Percentiles rank a stretch among this genome's conserved stretches.
These are phyloP conservation scores for Hydrolagus affinis DNA, from an alignment of 2,113 vertebrate genomes.

Conservation along the genomic window DNA sequence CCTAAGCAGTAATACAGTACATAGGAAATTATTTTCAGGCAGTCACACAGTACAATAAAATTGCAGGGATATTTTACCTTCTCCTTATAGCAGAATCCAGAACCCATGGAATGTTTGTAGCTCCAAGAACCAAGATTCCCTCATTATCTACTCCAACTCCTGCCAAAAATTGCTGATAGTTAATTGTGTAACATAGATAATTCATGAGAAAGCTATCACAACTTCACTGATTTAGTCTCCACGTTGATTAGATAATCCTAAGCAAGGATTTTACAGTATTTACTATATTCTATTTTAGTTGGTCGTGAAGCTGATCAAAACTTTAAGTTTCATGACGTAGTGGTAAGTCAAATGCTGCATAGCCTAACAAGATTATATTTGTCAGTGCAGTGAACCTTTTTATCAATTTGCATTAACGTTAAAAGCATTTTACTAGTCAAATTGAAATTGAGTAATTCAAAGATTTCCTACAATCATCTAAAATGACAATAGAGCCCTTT, in stretches of 20 bases:
- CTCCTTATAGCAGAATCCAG: constrained; percentile 94
- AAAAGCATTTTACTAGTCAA: not conserved
- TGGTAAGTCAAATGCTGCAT: not conserved
- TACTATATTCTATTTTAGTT: not conserved
- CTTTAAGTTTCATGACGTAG: not conserved
- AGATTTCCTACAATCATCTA: no score
- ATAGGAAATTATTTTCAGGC: not conserved
- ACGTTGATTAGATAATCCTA: not conserved
- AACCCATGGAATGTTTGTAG: constrained; percentile 97
- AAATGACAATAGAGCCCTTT: no score
- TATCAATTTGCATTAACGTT: not conserved
- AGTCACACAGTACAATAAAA: not conserved
- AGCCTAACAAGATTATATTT: not conserved
- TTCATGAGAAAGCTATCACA: not conserved
- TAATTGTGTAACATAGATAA: not conserved
- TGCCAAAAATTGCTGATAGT: constrained; percentile 38
- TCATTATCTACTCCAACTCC: constrained; percentile 92
- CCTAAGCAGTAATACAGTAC: not conserved
- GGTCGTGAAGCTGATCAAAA: not conserved
- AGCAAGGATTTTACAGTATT: not conserved
- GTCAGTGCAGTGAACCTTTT: not conserved
- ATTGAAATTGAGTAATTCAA: no score
- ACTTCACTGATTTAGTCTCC: not conserved
- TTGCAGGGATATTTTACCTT: constrained; percentile 56
- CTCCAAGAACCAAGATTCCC: constrained; percentile 90